Percentiles rank a stretch among this genome's conserved stretches.
Conservation (phyloP, 2,797 vertebrate genomes). For the Anableps anableps region DNA sequence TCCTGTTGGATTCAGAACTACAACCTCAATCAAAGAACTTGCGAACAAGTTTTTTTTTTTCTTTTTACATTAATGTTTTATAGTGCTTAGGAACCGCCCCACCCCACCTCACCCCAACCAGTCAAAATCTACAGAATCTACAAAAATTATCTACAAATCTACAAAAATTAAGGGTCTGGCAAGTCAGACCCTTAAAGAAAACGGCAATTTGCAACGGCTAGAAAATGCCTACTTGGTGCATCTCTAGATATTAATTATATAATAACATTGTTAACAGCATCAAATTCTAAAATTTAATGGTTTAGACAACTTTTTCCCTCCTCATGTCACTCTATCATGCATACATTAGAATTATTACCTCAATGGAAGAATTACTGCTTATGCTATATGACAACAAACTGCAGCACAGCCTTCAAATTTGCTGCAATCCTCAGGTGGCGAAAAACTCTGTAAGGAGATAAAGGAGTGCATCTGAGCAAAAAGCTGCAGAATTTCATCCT, state of each 20-base stretch:
- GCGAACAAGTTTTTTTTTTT: too few species aligned
- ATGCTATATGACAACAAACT: conserved; percentile 2
- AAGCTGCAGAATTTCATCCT: conserved; percentile 59
- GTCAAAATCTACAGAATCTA: too few species aligned
- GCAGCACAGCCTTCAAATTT: conserved; percentile 31
- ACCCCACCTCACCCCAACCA: too few species aligned
- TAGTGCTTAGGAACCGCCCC: neutral
- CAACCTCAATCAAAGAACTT: neutral
- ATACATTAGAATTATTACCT: neutral
- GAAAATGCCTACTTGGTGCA: neutral
- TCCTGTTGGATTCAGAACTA: neutral
- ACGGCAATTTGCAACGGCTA: neutral
- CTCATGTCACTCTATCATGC: conserved; percentile 1
- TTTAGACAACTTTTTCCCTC: neutral
- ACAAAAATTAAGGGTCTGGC: too few species aligned
- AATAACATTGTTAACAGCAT: neutral
- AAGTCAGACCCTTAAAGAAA: too few species aligned
- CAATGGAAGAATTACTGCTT: neutral
- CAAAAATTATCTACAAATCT: too few species aligned
- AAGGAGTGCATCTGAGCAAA: conserved; percentile 42
- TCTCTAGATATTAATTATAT: neutral
- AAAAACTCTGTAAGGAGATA: conserved; percentile 22
- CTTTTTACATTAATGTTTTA: neutral
- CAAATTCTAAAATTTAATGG: conserved; percentile 4
- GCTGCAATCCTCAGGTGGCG: conserved; percentile 8